Evolutionary conservation across 2,888 invertebrate genomes (phyloP).

Genomic region (Patella pellucida): DNA sequence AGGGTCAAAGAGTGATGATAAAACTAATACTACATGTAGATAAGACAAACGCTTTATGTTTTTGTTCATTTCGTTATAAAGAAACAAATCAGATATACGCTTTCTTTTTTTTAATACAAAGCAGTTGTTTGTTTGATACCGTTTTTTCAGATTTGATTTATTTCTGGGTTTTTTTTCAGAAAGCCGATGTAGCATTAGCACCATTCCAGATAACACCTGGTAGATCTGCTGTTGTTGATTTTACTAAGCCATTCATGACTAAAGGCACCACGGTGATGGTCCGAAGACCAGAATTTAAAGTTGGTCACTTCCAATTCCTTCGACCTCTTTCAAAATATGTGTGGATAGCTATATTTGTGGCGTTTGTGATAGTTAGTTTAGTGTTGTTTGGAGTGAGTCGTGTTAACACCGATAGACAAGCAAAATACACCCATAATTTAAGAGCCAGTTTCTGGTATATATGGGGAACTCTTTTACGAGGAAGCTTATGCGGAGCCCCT

Average conservation of each 20-base stretch:
- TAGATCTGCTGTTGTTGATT: slow-evolving; percentile 93
- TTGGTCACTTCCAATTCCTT: slow-evolving; percentile 94
- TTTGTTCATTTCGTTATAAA: too few relatives aligned
- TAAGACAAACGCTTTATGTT: too few relatives aligned
- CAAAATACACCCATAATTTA: slow-evolving; percentile 47
- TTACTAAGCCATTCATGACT: slow-evolving; percentile 97
- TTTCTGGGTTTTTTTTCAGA: slow-evolving; percentile 76
- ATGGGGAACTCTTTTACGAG: slow-evolving; percentile 62
- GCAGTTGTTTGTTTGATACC: too few relatives aligned
- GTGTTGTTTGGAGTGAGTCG: slow-evolving; percentile 62
- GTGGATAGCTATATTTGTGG: slow-evolving; percentile 63
- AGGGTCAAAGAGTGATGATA: too few relatives aligned
- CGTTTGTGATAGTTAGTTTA: slow-evolving; percentile 56
- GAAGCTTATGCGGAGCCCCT: slow-evolving; percentile 53
- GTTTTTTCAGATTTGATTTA: too few relatives aligned
- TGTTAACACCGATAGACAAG: slow-evolving; percentile 50
- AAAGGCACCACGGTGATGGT: slow-evolving; percentile 95
- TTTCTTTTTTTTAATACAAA: too few relatives aligned
- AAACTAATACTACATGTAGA: too few relatives aligned
- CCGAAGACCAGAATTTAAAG: slow-evolving; percentile 88
- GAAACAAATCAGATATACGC: too few relatives aligned
- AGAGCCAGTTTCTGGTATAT: slow-evolving; percentile 66
- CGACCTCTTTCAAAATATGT: slow-evolving; percentile 94
- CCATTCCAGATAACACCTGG: slow-evolving; percentile 94
- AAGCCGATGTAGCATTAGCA: slow-evolving; percentile 94